Conservation (phyloP, 2,113 vertebrate species). For the Gymnobelideus leadbeateri region DNA sequence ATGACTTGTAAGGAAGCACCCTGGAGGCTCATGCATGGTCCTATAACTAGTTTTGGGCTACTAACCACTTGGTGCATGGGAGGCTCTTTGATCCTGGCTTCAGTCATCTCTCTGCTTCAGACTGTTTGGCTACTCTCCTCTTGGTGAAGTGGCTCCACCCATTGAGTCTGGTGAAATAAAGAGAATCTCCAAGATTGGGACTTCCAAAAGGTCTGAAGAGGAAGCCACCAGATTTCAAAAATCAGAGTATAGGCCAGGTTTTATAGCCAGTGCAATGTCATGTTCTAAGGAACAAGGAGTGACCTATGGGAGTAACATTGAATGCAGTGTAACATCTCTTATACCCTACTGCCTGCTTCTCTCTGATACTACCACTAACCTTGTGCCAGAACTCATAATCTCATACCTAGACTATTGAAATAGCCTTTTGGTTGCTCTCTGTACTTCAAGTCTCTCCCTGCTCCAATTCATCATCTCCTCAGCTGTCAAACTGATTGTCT, state of each 20-base stretch:
- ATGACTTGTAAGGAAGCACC: not conserved
- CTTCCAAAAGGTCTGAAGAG: not conserved
- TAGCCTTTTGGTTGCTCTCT: not conserved
- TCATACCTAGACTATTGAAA: not conserved
- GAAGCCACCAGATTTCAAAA: not conserved
- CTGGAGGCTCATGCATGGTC: not conserved
- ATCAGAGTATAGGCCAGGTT: not conserved
- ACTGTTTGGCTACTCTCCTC: not conserved
- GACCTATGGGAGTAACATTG: not conserved
- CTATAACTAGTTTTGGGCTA: not conserved
- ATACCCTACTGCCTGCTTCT: not conserved
- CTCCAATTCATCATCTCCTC: not conserved
- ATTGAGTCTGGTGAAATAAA: not conserved
- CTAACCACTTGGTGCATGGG: not conserved
- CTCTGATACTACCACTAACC: not conserved
- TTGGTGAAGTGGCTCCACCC: not conserved
- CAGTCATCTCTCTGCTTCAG: not conserved
- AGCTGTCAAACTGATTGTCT: not conserved
- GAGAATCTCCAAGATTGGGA: not conserved
- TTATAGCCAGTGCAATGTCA: not conserved
- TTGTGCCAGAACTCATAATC: not conserved
- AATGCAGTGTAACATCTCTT: not conserved
- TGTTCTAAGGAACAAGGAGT: not conserved
- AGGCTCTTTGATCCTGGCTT: not conserved
- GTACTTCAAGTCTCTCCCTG: not conserved